Conservation (phyloP, 1,140 invertebrate species). For the Ptiloglossa arizonensis region DNA sequence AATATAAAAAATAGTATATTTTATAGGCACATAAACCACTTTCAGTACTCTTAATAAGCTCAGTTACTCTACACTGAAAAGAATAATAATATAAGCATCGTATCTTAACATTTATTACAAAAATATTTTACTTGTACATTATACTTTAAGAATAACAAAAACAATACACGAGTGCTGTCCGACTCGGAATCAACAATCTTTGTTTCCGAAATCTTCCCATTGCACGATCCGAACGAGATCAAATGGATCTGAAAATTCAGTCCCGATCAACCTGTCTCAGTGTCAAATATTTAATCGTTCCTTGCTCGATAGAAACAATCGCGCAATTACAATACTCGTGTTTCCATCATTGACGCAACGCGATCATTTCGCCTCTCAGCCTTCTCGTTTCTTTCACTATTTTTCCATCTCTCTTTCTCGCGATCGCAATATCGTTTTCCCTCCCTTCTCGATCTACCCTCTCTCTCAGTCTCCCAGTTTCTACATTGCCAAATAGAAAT, state of each 20-base stretch:
- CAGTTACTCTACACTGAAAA: too few relatives aligned
- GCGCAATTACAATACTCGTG: slow-evolving; percentile 30
- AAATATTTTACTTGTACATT: too few relatives aligned
- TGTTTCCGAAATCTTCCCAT: too few relatives aligned
- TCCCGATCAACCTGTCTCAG: background rate
- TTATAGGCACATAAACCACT: too few relatives aligned
- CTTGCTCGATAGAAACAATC: slow-evolving; percentile 28
- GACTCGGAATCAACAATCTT: too few relatives aligned
- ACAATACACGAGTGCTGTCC: too few relatives aligned
- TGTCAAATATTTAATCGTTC: background rate
- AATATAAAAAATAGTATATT: too few relatives aligned
- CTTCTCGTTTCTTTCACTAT: slow-evolving; percentile 18
- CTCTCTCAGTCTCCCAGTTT: background rate
- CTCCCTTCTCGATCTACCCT: slow-evolving; percentile 13
- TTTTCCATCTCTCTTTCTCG: slow-evolving; percentile 8
- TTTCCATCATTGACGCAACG: slow-evolving; percentile 56
- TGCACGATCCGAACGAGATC: too few relatives aligned
- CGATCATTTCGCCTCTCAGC: slow-evolving; percentile 36
- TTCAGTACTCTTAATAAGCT: too few relatives aligned
- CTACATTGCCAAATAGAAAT: slow-evolving; percentile 46
- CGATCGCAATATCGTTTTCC: slow-evolving; percentile 7
- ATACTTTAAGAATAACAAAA: too few relatives aligned
- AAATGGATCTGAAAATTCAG: background rate
- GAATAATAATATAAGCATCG: too few relatives aligned
- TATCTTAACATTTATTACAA: too few relatives aligned